A percentile compares a stretch with the other conserved stretches of the same genome.
Evolutionary conservation across 2,113 vertebrate species (phyloP).

Genomic region (Alethe diademata): DNA sequence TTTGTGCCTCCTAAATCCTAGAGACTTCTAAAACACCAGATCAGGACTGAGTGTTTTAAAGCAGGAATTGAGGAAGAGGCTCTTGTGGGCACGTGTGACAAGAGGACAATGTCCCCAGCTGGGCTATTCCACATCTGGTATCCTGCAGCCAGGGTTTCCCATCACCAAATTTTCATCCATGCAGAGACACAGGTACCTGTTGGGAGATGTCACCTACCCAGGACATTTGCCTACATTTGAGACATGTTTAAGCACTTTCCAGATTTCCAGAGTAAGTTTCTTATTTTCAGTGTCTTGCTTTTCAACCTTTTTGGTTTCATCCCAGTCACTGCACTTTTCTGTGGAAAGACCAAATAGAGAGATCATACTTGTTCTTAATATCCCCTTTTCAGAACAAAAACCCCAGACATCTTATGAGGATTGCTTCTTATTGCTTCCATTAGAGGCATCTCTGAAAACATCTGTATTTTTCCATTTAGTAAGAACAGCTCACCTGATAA

Average conservation of each 20-base stretch:
- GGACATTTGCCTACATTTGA: not conserved
- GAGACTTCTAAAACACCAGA: not conserved
- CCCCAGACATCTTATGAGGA: not conserved
- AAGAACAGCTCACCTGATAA: not conserved
- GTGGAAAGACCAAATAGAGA: not conserved
- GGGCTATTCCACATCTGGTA: not conserved
- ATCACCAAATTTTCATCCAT: not conserved
- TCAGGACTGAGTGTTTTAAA: not conserved
- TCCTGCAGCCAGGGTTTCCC: rapidly evolving
- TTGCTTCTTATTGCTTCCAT: not conserved
- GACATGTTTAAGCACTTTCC: not conserved
- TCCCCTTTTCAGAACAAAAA: not conserved
- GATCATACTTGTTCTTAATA: not conserved
- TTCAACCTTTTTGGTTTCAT: not conserved
- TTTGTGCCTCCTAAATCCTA: not conserved
- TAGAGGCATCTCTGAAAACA: not conserved
- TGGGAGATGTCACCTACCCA: not conserved
- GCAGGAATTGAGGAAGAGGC: not conserved
- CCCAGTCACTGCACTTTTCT: not conserved
- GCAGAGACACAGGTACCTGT: too few species aligned
- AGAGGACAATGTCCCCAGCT: not conserved
- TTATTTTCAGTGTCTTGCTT: not conserved
- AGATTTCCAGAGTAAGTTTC: not conserved
- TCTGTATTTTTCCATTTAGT: not conserved
- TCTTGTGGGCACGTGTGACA: not conserved